Percentiles rank a stretch among this genome's conserved stretches.
phyloP scores from a whole-genome alignment of 2,113 vertebrate species.

The Mixornis gularis region DNA sequence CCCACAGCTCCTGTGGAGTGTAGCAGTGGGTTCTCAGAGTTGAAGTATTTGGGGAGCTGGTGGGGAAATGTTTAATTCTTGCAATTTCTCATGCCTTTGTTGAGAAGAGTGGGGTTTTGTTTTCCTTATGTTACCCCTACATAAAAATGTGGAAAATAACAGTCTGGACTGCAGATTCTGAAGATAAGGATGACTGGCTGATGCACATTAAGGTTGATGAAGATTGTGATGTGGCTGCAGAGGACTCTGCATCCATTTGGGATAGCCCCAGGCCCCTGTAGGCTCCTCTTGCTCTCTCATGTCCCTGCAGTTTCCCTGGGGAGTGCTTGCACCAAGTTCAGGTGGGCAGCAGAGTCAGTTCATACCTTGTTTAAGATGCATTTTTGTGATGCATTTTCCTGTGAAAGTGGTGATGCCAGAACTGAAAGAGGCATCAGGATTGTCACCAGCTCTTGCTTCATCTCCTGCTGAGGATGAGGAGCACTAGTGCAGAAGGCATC shows the following conservation, averaged over 20 bases:
- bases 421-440: neutral
- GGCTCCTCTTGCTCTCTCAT: neutral
- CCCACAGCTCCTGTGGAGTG: accelerated
- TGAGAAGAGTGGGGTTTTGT: neutral
- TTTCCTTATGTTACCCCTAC: neutral
- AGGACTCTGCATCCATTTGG: neutral
- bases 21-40: neutral
- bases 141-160: neutral
- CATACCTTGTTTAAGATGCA: neutral
- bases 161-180: neutral
- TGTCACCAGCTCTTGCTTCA: neutral
- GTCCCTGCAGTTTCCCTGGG: neutral
- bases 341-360: neutral
- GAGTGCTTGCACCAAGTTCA: neutral
- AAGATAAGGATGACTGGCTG: neutral
- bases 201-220: neutral
- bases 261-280: neutral
- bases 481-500: neutral
- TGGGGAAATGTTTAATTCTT: neutral
- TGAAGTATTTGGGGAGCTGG: neutral
- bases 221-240: neutral
- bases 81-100: neutral
- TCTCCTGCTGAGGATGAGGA: neutral
- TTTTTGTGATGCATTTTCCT: neutral
- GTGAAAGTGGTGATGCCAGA: neutral